phyloP scores from a whole-genome alignment of 2,888 invertebrate genomes.

The Allophyes oxyacanthae region DNA sequence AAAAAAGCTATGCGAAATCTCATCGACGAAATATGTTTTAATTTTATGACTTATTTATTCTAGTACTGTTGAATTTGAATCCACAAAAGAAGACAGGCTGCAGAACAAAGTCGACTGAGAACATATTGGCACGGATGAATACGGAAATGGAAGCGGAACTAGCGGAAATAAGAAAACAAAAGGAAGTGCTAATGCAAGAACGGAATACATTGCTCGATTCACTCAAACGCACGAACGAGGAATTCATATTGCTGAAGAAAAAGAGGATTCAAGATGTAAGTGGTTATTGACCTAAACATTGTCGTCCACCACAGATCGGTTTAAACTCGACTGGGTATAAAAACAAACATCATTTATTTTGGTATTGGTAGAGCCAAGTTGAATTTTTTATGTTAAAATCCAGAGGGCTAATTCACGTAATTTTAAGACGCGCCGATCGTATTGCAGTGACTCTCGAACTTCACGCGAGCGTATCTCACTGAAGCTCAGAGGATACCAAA shows the following conservation, averaged over 20 bases:
- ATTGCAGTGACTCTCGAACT: no score
- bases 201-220: slow-evolving; percentile 90
- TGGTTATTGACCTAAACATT: slow-evolving; percentile 43
- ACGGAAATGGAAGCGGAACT: slow-evolving; percentile 83
- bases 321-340: no score
- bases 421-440: no score
- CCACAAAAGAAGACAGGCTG: slow-evolving; percentile 76
- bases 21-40: neutral
- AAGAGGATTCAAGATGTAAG: slow-evolving; percentile 95
- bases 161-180: slow-evolving; percentile 80
- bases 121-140: slow-evolving; percentile 76
- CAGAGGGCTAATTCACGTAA: no score
- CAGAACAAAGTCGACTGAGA: slow-evolving; percentile 81
- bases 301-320: no score
- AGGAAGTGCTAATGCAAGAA: slow-evolving; percentile 85
- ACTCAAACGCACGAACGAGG: slow-evolving; percentile 92
- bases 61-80: slow-evolving; percentile 79
- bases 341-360: no score
- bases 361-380: no score
- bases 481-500: no score
- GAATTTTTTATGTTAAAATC: no score
- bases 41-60: slow-evolving; percentile 42
- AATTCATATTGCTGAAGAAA: slow-evolving; percentile 93
- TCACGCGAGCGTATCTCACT: no score
- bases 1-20: no score